Conservation (phyloP, 2,888 invertebrate species). For the Xanthostigma xanthostigma region DNA sequence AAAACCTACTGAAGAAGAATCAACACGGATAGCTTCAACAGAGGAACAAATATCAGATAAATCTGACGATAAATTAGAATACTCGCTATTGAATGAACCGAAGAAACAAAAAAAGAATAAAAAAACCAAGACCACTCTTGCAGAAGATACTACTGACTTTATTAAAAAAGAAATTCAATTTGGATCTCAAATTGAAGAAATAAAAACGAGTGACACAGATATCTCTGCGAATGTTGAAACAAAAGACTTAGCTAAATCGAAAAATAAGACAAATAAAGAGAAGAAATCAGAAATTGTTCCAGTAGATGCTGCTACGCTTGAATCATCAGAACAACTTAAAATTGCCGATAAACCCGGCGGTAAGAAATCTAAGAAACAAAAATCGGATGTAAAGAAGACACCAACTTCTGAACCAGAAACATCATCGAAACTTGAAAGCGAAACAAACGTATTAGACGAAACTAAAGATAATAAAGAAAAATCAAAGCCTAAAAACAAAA, state of each 20-base stretch:
- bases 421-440: no score
- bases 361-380: conserved; percentile 1
- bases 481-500: conserved; percentile 6
- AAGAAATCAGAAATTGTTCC: conserved; percentile 30
- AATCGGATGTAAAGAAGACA: conserved; percentile 3
- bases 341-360: no score
- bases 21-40: conserved; percentile 1
- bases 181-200: conserved; percentile 15
- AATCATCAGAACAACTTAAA: neutral
- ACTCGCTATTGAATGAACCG: conserved; percentile 13
- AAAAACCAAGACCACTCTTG: neutral
- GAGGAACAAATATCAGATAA: no score
- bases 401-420: no score
- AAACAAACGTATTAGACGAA: no score
- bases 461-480: neutral
- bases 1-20: conserved; percentile 18
- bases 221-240: conserved; percentile 7
- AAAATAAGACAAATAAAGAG: conserved; percentile 28
- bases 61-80: conserved; percentile 9
- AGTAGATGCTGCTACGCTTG: conserved; percentile 22
- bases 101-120: conserved; percentile 7
- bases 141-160: conserved; percentile 11
- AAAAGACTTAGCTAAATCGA: conserved; percentile 25
- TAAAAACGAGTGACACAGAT: conserved; percentile 16
- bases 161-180: conserved; percentile 20